Evolutionary conservation across 2,113 vertebrate genomes (phyloP).

Genomic region (Donacobius atricapilla): DNA sequence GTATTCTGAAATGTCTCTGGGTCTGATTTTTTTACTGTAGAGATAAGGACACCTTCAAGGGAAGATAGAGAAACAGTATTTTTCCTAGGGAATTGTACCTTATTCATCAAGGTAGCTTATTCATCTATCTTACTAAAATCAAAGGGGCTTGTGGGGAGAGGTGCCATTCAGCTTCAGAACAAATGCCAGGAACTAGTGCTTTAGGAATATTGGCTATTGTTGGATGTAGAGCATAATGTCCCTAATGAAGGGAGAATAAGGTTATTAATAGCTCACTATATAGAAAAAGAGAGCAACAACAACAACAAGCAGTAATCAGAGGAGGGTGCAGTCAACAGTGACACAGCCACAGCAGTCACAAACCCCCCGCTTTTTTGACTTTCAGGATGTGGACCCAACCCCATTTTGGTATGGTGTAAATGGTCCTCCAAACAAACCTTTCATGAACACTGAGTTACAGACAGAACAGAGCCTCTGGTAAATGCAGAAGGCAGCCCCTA

Average conservation of each 20-base stretch:
- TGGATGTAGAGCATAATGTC: background rate
- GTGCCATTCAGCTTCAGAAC: background rate
- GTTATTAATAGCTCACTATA: background rate
- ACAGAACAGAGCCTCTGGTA: background rate
- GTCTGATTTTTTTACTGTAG: background rate
- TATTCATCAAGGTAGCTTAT: conserved; percentile 10
- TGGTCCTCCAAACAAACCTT: background rate
- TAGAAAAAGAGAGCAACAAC: background rate
- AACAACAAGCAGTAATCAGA: background rate
- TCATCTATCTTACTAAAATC: background rate
- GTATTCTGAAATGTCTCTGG: background rate
- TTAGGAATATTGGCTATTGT: background rate
- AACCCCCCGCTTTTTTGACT: background rate
- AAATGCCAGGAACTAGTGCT: background rate
- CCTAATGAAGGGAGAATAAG: background rate
- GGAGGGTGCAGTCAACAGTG: background rate
- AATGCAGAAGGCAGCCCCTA: background rate
- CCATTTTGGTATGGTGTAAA: background rate
- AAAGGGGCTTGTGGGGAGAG: background rate
- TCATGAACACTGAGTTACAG: background rate
- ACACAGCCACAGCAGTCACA: background rate
- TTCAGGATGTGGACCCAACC: background rate
- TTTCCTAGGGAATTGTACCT: background rate
- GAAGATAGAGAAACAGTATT: background rate
- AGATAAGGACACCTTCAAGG: conserved; percentile 6